A percentile compares a stretch with the other conserved stretches of the same genome.
Evolutionary conservation across 2,797 vertebrate species (phyloP).

Genomic region (Sternotherus odoratus): DNA sequence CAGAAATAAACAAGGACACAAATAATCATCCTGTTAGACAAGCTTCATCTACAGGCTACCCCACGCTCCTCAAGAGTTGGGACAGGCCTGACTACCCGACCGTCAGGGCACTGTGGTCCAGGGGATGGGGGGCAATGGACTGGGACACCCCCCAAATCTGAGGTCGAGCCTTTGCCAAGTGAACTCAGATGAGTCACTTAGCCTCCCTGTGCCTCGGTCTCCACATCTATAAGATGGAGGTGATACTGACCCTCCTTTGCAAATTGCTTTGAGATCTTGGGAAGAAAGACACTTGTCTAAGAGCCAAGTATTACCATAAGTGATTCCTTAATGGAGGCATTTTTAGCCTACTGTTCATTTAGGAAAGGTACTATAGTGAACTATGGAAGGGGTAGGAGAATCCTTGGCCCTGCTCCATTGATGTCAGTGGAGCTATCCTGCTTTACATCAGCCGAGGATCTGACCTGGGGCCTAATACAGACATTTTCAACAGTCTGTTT

Average conservation of each 20-base stretch:
- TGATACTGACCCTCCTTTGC: background rate
- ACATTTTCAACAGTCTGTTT: background rate
- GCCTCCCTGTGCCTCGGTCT: background rate
- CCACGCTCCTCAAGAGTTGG: background rate
- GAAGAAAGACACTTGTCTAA: background rate
- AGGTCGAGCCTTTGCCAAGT: background rate
- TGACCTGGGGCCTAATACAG: background rate
- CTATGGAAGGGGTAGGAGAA: background rate
- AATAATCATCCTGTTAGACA: slow-evolving; percentile 80
- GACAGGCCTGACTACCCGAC: background rate
- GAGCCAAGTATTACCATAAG: background rate
- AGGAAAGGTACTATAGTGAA: background rate
- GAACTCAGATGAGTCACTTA: background rate
- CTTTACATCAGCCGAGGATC: accelerated
- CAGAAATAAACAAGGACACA: slow-evolving; percentile 60
- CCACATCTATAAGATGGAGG: background rate
- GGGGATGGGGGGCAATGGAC: background rate
- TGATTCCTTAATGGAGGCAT: background rate
- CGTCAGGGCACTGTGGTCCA: background rate
- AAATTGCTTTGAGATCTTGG: background rate
- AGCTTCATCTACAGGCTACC: slow-evolving; percentile 69
- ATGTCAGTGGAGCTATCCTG: accelerated
- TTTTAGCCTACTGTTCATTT: background rate
- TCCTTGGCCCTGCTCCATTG: background rate
- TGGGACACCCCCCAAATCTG: background rate